Base-by-base conservation (phyloP, 2,797 vertebrate genomes). In the Acanthurus lineatus region DNA sequence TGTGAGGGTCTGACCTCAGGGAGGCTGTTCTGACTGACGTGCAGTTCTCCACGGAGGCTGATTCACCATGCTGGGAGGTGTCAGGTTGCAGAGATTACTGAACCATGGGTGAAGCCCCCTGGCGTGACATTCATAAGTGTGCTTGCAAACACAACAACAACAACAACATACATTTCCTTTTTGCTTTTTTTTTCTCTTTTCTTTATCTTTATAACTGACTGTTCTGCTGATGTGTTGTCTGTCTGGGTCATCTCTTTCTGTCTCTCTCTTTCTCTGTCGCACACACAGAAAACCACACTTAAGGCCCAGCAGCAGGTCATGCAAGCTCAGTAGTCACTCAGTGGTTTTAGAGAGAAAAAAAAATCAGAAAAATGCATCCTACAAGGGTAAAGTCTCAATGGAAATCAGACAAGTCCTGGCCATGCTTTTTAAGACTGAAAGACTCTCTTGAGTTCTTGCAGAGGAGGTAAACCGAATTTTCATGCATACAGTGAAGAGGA, bases 31-130 rank as follows among this genome's bases (percentile, higher is more conserved):
- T 87, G 84, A 90, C 70, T 85, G 89, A 88, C 73, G 25, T 63
- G 52, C 69, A 53, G 57, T 76, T 84, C 83, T 90, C 86, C 73
- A 65, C 44, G 14, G 85, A 86, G 78, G 59, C 84, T 85, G 92
- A 83, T 77, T 87, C 73, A 73, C 58, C 81, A 60, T 45, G 65
- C 81, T 87, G 79, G 19, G 78, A 83, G 78, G 76, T 82, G 86
- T 87, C 88, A 84, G 82, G 81, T 70, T 83, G 66, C 84, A 86
- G 53, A 64, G 86, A 86, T 86, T 79, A 88, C 67, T 90, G 88
- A 90, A 87, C 85, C 88, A 40, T 86, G 77, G 70, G 69, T 75
- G 76, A 89, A 60, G 52, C 63, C 76, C 79, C 84, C 67, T 6
- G 73, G 17, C 11, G 61, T 32, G 77, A 75, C 66, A 81, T 74